phyloP scores from a whole-genome alignment of 1,140 invertebrate species.

The Formica exsecta region DNA sequence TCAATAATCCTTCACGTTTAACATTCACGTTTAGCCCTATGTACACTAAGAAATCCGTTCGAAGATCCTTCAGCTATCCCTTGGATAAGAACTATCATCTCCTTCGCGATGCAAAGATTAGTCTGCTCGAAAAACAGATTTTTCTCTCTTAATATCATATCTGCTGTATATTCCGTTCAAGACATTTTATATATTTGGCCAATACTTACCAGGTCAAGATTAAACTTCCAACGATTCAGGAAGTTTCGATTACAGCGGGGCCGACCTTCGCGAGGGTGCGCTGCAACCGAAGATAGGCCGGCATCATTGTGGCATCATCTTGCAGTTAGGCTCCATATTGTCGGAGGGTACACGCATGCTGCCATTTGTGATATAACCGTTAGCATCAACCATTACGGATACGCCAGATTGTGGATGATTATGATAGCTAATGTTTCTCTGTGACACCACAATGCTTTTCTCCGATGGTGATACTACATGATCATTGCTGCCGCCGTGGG shows the following conservation, averaged over 20 bases:
- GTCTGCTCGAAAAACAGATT: constrained; percentile 11
- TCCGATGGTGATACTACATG: constrained; percentile 56
- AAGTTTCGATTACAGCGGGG: constrained; percentile 73
- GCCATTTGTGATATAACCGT: constrained; percentile 86
- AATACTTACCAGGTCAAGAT: constrained; percentile 68
- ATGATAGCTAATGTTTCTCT: constrained; percentile 72
- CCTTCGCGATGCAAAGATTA: constrained; percentile 18
- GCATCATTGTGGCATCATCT: constrained; percentile 85
- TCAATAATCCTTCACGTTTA: neutral
- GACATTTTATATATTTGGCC: neutral
- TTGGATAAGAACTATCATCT: constrained; percentile 8
- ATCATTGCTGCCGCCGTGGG: constrained; percentile 72
- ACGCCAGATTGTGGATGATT: constrained; percentile 75
- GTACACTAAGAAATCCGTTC: constrained; percentile 49
- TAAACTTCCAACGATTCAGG: constrained; percentile 49
- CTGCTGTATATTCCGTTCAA: no score
- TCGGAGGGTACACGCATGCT: constrained; percentile 87
- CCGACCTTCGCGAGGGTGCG: constrained; percentile 70
- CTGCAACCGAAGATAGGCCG: constrained; percentile 83
- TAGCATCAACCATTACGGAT: constrained; percentile 81
- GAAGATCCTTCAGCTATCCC: constrained; percentile 26
- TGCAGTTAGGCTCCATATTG: constrained; percentile 87
- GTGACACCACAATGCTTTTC: constrained; percentile 69
- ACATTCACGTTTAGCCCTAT: constrained; percentile 45
- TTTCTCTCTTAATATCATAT: neutral